Conservation (phyloP, 1,140 invertebrate genomes). For the Apis mellifera region DNA sequence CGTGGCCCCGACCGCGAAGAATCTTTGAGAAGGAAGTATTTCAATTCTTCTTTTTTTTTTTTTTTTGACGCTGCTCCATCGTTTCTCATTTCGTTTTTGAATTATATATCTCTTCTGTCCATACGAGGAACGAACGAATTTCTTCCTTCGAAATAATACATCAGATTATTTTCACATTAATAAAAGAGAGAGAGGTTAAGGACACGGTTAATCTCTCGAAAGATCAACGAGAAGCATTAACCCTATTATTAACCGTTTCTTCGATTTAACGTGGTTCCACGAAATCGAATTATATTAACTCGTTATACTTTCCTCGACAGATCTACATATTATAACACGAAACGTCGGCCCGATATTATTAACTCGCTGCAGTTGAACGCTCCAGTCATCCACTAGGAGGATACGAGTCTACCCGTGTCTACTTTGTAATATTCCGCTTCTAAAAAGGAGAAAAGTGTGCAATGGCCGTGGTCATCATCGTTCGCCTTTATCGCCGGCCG, state of each 20-base stretch:
- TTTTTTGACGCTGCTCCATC: not conserved
- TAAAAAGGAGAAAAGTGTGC: not conserved
- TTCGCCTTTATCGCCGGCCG: not conserved
- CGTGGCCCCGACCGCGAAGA: not conserved
- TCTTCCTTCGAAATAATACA: no score
- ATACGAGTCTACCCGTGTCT: not conserved
- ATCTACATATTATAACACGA: not conserved
- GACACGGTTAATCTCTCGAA: no score
- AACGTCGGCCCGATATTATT: not conserved
- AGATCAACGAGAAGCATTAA: no score
- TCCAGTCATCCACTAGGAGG: no score
- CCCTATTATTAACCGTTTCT: no score
- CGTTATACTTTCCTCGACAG: not conserved
- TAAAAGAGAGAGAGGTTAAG: no score
- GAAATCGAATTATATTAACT: not conserved
- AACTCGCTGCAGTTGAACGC: not conserved
- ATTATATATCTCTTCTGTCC: no score
- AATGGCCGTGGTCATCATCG: not conserved
- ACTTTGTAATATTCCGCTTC: not conserved
- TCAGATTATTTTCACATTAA: no score
- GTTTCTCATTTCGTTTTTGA: no score
- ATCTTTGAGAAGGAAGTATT: not conserved
- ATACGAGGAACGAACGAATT: not conserved
- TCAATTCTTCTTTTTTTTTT: no score
- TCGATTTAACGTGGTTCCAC: not conserved